Evolutionary conservation across 2,113 vertebrate genomes (phyloP).

Genomic region (Centropus bengalensis): DNA sequence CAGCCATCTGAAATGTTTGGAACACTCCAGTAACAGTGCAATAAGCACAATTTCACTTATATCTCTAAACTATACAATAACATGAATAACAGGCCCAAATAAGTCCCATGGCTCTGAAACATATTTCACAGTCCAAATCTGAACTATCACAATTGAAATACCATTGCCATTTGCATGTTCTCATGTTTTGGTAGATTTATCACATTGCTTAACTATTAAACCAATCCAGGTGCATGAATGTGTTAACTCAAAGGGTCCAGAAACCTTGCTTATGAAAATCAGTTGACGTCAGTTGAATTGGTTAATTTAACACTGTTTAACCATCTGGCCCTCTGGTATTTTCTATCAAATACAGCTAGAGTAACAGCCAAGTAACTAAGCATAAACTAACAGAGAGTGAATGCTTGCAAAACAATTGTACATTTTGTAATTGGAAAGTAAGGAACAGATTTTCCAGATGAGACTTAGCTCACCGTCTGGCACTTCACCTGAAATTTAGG

Average conservation of each 20-base stretch:
- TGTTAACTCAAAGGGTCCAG: fast-evolving
- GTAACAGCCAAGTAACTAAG: background rate
- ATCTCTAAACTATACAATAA: background rate
- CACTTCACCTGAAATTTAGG: background rate
- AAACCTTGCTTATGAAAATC: background rate
- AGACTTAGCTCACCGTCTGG: background rate
- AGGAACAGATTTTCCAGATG: background rate
- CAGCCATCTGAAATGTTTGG: background rate
- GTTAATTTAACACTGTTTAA: background rate
- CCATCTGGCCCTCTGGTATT: background rate
- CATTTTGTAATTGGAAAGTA: background rate
- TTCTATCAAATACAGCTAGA: background rate
- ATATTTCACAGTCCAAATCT: background rate
- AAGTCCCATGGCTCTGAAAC: background rate
- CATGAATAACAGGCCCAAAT: background rate
- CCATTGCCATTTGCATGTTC: background rate
- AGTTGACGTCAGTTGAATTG: background rate
- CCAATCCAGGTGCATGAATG: background rate
- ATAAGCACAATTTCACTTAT: background rate
- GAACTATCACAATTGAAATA: background rate
- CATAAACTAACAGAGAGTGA: background rate
- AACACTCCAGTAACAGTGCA: background rate
- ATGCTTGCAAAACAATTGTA: background rate
- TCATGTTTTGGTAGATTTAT: background rate
- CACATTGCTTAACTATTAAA: background rate